phyloP scores from a whole-genome alignment of 2,888 invertebrate species.

The Caenorhabditis becei region DNA sequence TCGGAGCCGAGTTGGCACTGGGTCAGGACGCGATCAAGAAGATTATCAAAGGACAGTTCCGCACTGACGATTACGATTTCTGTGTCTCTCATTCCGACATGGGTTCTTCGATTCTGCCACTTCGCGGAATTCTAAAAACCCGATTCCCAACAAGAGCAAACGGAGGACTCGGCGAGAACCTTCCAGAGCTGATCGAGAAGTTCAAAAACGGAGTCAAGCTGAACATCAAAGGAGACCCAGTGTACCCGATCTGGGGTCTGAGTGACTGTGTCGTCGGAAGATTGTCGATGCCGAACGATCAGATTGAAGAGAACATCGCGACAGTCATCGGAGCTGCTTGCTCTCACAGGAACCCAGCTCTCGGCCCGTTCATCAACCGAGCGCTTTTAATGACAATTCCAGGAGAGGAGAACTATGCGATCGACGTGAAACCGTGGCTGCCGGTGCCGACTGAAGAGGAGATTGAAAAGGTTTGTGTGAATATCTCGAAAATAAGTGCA shows the following conservation, averaged over 20 bases:
- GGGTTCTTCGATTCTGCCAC: constrained; percentile 74
- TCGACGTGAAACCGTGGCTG: constrained; percentile 75
- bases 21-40: constrained; percentile 80
- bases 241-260: constrained; percentile 79
- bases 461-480: constrained; percentile 73
- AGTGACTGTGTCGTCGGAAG: constrained; percentile 77
- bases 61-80: constrained; percentile 81
- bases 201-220: constrained; percentile 79
- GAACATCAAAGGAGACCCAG: constrained; percentile 75
- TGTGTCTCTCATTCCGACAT: constrained; percentile 80
- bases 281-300: constrained; percentile 76
- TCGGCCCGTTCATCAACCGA: constrained; percentile 79
- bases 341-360: constrained; percentile 77
- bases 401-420: constrained; percentile 72
- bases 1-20: constrained; percentile 80
- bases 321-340: constrained; percentile 75
- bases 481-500: not conserved
- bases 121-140: constrained; percentile 78
- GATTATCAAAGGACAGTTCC: constrained; percentile 80
- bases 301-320: constrained; percentile 78
- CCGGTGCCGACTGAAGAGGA: constrained; percentile 79
- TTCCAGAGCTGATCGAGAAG: constrained; percentile 75
- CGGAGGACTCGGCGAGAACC: constrained; percentile 77
- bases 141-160: constrained; percentile 80
- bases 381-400: constrained; percentile 77